phyloP scores from a whole-genome alignment of 2,888 invertebrate genomes.

The Hyalella azteca region DNA sequence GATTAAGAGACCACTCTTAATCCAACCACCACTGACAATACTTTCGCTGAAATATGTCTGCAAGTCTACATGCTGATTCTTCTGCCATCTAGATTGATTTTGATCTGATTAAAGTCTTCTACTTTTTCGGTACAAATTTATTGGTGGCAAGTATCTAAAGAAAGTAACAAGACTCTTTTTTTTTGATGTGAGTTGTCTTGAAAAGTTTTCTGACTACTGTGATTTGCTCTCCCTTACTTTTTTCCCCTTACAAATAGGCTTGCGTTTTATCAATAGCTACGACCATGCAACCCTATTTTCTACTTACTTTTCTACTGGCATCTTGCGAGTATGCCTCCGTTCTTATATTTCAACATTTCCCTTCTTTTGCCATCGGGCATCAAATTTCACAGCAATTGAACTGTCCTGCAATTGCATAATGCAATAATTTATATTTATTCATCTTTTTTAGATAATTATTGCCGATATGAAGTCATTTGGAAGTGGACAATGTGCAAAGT shows the following conservation, averaged over 20 bases:
- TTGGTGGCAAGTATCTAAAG: no score
- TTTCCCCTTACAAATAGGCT: neutral
- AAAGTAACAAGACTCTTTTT: no score
- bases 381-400: neutral
- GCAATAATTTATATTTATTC: neutral
- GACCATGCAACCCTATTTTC: neutral
- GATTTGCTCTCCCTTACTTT: neutral
- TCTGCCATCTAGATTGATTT: no score
- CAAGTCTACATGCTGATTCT: no score
- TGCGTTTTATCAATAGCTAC: neutral
- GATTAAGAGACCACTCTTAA: no score
- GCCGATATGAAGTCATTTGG: neutral
- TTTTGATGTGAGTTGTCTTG: no score
- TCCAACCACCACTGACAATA: no score
- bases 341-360: neutral
- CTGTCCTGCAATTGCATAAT: constrained; percentile 3
- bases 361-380: neutral
- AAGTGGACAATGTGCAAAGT: constrained; percentile 2
- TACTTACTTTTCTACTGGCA: neutral
- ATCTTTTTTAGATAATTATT: neutral
- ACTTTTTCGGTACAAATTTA: no score
- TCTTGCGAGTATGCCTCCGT: neutral
- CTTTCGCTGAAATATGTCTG: no score
- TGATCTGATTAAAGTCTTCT: no score
- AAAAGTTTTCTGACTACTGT: neutral